phyloP scores from a whole-genome alignment of 37 sponge, comb jelly and placozoan species.

The Aplysina aerophoba region DNA sequence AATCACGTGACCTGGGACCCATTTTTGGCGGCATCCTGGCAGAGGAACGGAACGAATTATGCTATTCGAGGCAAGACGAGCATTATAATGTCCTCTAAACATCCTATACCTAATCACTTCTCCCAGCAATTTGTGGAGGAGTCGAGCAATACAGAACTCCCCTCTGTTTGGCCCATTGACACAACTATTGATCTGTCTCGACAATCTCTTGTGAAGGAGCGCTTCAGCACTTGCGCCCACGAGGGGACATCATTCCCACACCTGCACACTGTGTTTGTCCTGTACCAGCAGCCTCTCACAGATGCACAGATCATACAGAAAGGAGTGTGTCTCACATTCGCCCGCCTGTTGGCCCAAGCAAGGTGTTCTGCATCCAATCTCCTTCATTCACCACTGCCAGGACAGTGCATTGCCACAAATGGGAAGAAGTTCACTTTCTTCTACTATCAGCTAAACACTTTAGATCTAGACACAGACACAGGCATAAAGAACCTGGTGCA shows the following conservation, averaged over 20 bases:
- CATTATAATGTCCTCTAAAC: constrained; percentile 38
- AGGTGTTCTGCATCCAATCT: constrained; percentile 29
- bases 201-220: constrained; percentile 14
- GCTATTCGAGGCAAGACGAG: constrained; percentile 56
- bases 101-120: constrained; percentile 35
- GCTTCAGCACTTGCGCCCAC: constrained; percentile 9
- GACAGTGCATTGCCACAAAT: constrained; percentile 70
- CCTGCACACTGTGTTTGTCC: constrained; percentile 58
- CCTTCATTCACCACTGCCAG: constrained; percentile 51
- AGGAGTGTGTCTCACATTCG: constrained; percentile 43
- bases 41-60: not conserved
- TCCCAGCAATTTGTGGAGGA: not conserved
- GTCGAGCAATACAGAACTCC: not conserved
- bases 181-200: constrained; percentile 37
- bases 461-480: constrained; percentile 40
- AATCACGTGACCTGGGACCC: constrained; percentile 32
- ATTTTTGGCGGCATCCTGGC: constrained; percentile 45
- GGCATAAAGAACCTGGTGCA: constrained; percentile 68
- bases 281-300: constrained; percentile 32
- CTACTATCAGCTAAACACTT: constrained; percentile 77
- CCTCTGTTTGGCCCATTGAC: not conserved
- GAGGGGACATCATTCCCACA: constrained; percentile 38
- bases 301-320: constrained; percentile 66
- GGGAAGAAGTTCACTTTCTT: constrained; percentile 77
- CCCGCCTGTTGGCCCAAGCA: constrained; percentile 48